These are phyloP conservation scores for Drosophila truncata DNA, from an alignment of 1,140 invertebrate genomes.

Conservation along the genomic window DNA sequence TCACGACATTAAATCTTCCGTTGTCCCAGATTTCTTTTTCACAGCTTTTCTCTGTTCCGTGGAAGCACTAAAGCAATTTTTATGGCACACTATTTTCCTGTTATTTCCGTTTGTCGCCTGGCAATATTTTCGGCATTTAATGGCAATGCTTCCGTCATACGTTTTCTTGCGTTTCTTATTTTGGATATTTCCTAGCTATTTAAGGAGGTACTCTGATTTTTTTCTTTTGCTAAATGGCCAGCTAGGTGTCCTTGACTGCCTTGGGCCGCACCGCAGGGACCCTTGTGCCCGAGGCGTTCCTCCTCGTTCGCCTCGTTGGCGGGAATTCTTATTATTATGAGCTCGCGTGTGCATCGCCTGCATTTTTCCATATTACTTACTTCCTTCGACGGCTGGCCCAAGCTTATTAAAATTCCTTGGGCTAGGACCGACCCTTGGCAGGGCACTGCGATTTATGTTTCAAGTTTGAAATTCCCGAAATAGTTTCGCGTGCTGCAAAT, in stretches of 20 bases:
- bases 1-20: conserved; percentile 6
- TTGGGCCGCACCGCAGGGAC: conserved; percentile 34
- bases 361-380: conserved; percentile 68
- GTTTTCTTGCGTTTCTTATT: conserved; percentile 8
- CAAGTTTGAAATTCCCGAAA: conserved; percentile 75
- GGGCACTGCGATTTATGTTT: conserved; percentile 68
- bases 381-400: conserved; percentile 46
- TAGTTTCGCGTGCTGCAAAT: conserved; percentile 80
- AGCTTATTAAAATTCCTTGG: conserved; percentile 71
- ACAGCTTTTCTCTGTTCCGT: background rate
- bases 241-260: conserved; percentile 72
- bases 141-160: conserved; percentile 41
- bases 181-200: conserved; percentile 46
- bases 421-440: conserved; percentile 14
- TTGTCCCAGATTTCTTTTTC: conserved; percentile 1
- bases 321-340: conserved; percentile 62
- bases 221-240: conserved; percentile 12
- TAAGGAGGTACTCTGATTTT: conserved; percentile 43
- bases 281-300: conserved; percentile 9
- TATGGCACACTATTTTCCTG: conserved; percentile 76
- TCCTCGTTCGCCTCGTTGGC: conserved; percentile 23
- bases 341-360: conserved; percentile 68
- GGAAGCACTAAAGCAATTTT: conserved; percentile 57
- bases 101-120: conserved; percentile 76
- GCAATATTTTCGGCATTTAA: conserved; percentile 48